Evolutionary conservation across 2,113 vertebrate genomes (phyloP).

Genomic region (Excalfactoria chinensis): DNA sequence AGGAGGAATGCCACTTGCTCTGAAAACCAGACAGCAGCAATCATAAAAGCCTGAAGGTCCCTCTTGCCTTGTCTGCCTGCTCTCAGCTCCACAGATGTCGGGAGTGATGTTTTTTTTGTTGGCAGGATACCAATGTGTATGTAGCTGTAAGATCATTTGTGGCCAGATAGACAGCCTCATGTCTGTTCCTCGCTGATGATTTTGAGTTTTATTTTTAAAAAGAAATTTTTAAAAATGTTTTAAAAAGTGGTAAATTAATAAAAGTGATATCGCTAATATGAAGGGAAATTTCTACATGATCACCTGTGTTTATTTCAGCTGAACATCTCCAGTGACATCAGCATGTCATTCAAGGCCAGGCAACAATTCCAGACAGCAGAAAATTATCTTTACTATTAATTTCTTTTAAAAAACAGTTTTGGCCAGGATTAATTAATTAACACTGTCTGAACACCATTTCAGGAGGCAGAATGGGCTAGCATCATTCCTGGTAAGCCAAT

Average conservation of each 20-base stretch:
- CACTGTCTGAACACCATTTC: not conserved
- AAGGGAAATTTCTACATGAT: not conserved
- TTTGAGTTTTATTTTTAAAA: not conserved
- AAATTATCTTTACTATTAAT: not conserved
- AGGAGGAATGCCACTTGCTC: not conserved
- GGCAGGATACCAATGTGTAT: accelerated
- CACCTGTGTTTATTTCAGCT: not conserved
- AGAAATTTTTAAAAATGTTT: not conserved
- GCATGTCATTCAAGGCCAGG: accelerated
- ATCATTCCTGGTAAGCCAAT: accelerated
- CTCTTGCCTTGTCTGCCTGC: not conserved
- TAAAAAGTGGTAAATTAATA: not conserved
- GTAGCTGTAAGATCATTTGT: not conserved
- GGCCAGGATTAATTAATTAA: not conserved
- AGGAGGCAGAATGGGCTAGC: not conserved
- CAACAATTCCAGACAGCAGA: not conserved
- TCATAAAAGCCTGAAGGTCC: not conserved
- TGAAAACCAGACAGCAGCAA: not conserved
- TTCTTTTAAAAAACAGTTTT: not conserved
- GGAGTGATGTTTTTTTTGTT: not conserved
- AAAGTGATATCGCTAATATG: not conserved
- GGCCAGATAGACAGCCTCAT: not conserved
- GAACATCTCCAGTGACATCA: not conserved
- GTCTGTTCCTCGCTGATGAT: accelerated
- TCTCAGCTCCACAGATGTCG: not conserved